Evolutionary conservation across 2,888 invertebrate genomes (phyloP).

Genomic region (Podotricha telesiphe): DNA sequence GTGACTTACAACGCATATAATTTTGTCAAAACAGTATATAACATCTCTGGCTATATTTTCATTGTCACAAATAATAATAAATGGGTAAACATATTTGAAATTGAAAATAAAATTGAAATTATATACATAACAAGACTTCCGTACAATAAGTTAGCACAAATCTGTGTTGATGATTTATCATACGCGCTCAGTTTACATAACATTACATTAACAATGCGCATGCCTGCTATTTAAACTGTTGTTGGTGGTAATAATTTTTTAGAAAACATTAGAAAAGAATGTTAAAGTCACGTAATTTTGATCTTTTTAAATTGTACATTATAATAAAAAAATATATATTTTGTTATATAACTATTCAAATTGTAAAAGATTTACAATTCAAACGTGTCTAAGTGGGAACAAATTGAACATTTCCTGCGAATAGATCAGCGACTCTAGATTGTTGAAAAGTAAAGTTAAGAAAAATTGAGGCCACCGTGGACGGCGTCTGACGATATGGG

Average conservation of each 20-base stretch:
- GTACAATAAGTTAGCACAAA: neutral
- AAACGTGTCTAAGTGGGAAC: conserved; percentile 23
- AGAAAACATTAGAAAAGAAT: neutral
- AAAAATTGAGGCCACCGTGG: too few species aligned
- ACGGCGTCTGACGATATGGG: too few species aligned
- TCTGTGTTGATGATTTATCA: neutral
- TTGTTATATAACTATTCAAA: neutral
- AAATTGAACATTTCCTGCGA: conserved; percentile 40
- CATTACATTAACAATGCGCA: neutral
- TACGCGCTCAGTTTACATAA: neutral
- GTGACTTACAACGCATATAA: too few species aligned
- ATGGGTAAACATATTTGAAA: too few species aligned
- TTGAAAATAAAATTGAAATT: too few species aligned
- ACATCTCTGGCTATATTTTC: too few species aligned
- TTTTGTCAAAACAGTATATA: too few species aligned
- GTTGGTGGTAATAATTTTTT: neutral
- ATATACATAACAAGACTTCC: too few species aligned
- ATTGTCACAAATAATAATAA: too few species aligned
- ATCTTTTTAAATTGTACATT: too few species aligned
- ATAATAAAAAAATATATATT: too few species aligned
- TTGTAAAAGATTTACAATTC: neutral
- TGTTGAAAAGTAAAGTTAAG: neutral
- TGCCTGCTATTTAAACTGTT: neutral
- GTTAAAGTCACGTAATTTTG: too few species aligned
- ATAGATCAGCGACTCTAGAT: neutral